Evolutionary conservation across 1,140 invertebrate genomes (phyloP), one percentile per base, ranked within the genome.

Genomic region (Asobara japonica): DNA sequence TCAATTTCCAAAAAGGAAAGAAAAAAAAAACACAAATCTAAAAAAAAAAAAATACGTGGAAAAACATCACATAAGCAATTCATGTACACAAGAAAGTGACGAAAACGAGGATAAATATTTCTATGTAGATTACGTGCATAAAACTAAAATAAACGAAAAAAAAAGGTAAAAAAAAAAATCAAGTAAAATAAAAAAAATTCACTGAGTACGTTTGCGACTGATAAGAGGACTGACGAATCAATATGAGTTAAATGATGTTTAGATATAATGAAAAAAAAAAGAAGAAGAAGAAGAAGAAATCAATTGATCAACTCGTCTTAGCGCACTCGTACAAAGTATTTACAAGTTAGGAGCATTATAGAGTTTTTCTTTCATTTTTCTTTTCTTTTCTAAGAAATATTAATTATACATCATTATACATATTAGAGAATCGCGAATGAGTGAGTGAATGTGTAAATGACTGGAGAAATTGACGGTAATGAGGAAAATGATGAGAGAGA

Each of bases 381-480:
- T 56, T 56, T 56, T 27, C 25, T 56, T 56, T 56, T 56, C 51
- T 56, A 74, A 84, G 85, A 84, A 86, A 82, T 83, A 84, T 83
- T 85, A 83, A 79, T 84, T 85, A 85, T 82, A 84, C 79, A 82
- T 82, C 77, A 83, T 83, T 84, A 84, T 79, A 79, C 77, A 79
- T 78, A 79, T 56, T 72, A 78, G 70, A 77, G 68, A n/a, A 70
- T 48, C 62, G 22, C 13, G 67, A 61, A 41, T 11, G 71, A 73
- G 48, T 65, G 36, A 61, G 29, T 75, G 64, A 70, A 31, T 67
- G 51, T 25, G 33, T 10, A 45, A 71, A 62, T n/a, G 56, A 76
- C 38, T 20, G 72, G 75, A 11, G 71, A 66, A 73, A 60, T 51
- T 48, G 33, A 70, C 67, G 73, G 73, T 66, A 65, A 60, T 61